Conservation (phyloP, 2,888 invertebrate species). For the Athalia circularis region DNA sequence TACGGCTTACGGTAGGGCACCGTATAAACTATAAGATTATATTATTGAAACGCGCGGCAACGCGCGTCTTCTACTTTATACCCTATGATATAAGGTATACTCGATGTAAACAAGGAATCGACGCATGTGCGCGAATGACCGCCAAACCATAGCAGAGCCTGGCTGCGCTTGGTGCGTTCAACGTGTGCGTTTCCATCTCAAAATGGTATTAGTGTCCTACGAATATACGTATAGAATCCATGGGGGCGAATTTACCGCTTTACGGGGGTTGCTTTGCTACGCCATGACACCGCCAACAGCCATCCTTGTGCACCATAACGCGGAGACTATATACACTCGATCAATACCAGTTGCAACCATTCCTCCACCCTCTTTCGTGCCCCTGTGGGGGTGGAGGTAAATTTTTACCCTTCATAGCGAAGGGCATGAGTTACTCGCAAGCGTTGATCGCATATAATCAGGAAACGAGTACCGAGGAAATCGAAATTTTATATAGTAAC, state of each 20-base stretch:
- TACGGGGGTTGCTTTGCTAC: constrained; percentile 31
- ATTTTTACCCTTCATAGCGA: constrained; percentile 26
- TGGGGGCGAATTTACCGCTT: constrained; percentile 16
- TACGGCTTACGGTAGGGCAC: no score
- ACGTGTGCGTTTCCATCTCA: neutral
- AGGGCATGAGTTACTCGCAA: constrained; percentile 19
- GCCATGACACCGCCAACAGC: constrained; percentile 33
- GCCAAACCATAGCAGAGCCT: constrained; percentile 33
- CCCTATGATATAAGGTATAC: neutral
- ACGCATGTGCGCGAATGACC: constrained; percentile 44
- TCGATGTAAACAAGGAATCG: constrained; percentile 43
- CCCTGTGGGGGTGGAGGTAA: constrained; percentile 25
- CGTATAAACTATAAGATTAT: neutral
- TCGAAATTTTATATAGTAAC: no score
- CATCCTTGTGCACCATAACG: constrained; percentile 18
- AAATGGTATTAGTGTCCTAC: neutral
- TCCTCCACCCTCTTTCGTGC: constrained; percentile 5
- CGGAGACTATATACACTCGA: neutral
- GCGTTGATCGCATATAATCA: neutral
- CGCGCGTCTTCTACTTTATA: neutral
- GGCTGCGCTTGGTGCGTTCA: neutral
- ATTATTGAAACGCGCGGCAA: constrained; percentile 32
- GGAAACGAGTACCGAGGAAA: no score
- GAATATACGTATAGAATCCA: constrained; percentile 28
- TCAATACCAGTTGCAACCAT: constrained; percentile 38